Percentiles rank a stretch among this genome's conserved stretches.
Evolutionary conservation across 2,888 invertebrate species (phyloP).

Genomic region (Syritta pipiens): DNA sequence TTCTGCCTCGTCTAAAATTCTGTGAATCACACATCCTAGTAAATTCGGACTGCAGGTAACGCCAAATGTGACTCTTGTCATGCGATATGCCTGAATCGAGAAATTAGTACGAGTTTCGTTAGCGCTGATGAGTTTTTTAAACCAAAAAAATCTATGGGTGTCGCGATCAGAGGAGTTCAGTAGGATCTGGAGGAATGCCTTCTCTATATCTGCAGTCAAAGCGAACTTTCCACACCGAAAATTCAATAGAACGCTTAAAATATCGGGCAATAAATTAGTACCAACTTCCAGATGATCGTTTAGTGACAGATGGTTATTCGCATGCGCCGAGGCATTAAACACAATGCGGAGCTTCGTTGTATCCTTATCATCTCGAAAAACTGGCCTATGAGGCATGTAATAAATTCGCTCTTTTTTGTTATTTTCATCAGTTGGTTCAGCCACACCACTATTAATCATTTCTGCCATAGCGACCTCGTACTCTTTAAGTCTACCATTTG

Average conservation of each 20-base stretch:
- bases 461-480: not conserved
- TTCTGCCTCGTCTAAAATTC: too few relatives aligned
- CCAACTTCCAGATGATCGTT: conserved; percentile 1
- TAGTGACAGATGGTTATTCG: not conserved
- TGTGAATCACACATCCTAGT: too few relatives aligned
- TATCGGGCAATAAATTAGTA: not conserved
- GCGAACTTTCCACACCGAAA: not conserved
- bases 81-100: not conserved
- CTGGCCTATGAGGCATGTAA: too few relatives aligned
- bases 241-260: not conserved
- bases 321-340: conserved; percentile 11
- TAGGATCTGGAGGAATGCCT: not conserved
- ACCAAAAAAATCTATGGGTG: not conserved
- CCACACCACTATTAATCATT: not conserved
- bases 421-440: not conserved
- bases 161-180: not conserved
- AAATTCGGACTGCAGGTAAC: too few relatives aligned
- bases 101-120: not conserved
- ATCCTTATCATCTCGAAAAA: conserved; percentile 21
- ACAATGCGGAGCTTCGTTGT: too few relatives aligned
- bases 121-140: not conserved
- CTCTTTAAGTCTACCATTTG: not conserved
- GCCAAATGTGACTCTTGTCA: not conserved
- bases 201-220: not conserved
- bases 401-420: not conserved